Base-by-base conservation (phyloP, 1,140 invertebrate genomes). In the Samia ricini region DNA sequence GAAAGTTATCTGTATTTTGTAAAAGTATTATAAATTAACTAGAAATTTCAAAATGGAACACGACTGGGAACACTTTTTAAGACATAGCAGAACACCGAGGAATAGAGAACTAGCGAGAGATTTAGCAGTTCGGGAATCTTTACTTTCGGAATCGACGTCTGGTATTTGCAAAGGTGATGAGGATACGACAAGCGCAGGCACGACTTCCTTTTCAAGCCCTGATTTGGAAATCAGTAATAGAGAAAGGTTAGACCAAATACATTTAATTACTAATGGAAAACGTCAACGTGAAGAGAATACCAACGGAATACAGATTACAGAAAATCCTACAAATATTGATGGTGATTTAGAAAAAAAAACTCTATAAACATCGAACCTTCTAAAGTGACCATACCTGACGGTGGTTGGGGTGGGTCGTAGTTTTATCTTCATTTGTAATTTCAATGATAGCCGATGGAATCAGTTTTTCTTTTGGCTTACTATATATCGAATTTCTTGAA, bases 381-480 rank as follows among this genome's bases (percentile, higher is more conserved):
- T 23, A 92, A 92, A 71, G 89, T 92, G 0, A 89, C 90, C 23
- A 92, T 94, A 21, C 94, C 94, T 0, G 94, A 95, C 62, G 94
- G 94, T 8, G 94, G 93, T 24, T 97, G 94, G 94, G 97, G 0
- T 98, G 97, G 97, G 93, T 98, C 8, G 95, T 98, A 0, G 97
- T 98, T 0, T 81, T 95, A 3, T 94, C 96, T 0, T 97, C 96
- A 0, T 93, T 98, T 59, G 78, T 98, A 36, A 95, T 98, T 48
- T 97, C 96, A 22, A 94, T 98, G 88, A 96, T 99, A n/a, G 96
- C 97, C n/a, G 98, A 99, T 84, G 98, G 98, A 0, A 94, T 99
- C 8, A 97, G 96, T 26, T 98, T 98, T 78, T 97, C 97, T 0
- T 98, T 98, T 83, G 98, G 98, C 0, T 88, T 98, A 0, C 92